phyloP scores from a whole-genome alignment of 2,888 invertebrate species.

The Drosophila austrosaltans region DNA sequence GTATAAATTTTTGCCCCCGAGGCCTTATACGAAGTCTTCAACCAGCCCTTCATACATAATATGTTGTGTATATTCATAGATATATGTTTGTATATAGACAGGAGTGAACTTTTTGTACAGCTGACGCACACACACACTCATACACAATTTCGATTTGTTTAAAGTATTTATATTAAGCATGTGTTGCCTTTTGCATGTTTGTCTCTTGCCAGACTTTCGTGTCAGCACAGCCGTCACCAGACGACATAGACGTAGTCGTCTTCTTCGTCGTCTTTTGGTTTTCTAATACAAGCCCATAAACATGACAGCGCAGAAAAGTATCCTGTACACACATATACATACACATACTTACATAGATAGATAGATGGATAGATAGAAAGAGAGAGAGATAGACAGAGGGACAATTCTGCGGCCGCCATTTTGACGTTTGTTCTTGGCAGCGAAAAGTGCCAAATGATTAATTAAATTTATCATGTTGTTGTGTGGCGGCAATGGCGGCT shows the following conservation, averaged over 20 bases:
- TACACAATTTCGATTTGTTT: constrained; percentile 64
- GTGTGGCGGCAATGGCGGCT: constrained; percentile 39
- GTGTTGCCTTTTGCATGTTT: constrained; percentile 58
- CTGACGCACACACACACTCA: constrained; percentile 26
- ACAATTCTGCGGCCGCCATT: constrained; percentile 51
- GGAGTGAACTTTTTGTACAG: constrained; percentile 43
- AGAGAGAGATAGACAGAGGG: constrained; percentile 1
- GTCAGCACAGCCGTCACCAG: constrained; percentile 67
- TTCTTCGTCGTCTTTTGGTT: constrained; percentile 39
- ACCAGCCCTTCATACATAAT: neutral
- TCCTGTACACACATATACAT: constrained; percentile 27
- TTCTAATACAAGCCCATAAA: constrained; percentile 47
- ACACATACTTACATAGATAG: constrained; percentile 14
- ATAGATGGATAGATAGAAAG: constrained; percentile 9
- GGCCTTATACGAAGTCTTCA: neutral
- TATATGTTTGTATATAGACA: constrained; percentile 21
- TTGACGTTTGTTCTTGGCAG: constrained; percentile 64
- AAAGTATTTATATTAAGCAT: constrained; percentile 62
- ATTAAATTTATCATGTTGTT: constrained; percentile 75
- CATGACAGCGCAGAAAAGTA: constrained; percentile 51
- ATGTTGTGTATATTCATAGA: neutral
- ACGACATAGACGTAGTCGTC: neutral
- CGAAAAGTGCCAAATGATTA: constrained; percentile 62
- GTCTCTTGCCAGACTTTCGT: constrained; percentile 64
- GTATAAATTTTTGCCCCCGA: neutral